These are phyloP conservation scores for Drosophila gunungcola DNA, from an alignment of 1,140 invertebrate species.

Conservation along the genomic window DNA sequence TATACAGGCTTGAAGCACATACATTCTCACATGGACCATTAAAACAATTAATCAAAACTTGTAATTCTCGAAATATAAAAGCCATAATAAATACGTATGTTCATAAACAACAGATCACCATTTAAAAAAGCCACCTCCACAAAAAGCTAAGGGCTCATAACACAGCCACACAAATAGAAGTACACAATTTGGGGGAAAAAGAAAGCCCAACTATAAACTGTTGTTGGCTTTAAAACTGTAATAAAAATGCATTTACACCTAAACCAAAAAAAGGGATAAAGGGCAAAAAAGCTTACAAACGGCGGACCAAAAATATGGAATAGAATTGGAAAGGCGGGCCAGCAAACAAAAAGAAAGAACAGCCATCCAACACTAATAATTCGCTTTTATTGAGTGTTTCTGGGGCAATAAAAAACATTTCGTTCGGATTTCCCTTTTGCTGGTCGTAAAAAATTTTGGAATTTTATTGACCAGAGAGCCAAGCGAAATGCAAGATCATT, in stretches of 20 bases:
- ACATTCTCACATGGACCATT: slow-evolving; percentile 1
- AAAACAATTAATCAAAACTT: slow-evolving; percentile 57
- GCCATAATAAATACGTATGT: slow-evolving; percentile 35
- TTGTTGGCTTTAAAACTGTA: slow-evolving; percentile 57
- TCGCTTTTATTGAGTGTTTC: slow-evolving; percentile 84
- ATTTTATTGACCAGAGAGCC: slow-evolving; percentile 50
- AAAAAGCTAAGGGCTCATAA: slow-evolving; percentile 7
- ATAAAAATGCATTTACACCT: slow-evolving; percentile 71
- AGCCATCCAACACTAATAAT: slow-evolving; percentile 73
- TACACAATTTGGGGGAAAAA: slow-evolving; percentile 14
- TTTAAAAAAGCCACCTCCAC: slow-evolving; percentile 10
- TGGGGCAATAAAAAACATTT: slow-evolving; percentile 77
- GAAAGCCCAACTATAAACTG: slow-evolving; percentile 23
- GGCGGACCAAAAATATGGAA: slow-evolving; percentile 25
- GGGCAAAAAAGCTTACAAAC: slow-evolving; percentile 24
- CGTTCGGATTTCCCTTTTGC: slow-evolving; percentile 60
- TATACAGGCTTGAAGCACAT: not conserved
- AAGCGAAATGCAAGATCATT: slow-evolving; percentile 33
- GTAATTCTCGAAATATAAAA: slow-evolving; percentile 39
- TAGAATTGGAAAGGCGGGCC: slow-evolving; percentile 7
- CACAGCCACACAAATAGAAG: slow-evolving; percentile 12
- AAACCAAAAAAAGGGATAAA: slow-evolving; percentile 7
- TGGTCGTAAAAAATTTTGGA: slow-evolving; percentile 65
- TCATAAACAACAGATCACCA: slow-evolving; percentile 54
- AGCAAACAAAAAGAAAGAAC: slow-evolving; percentile 33